Base-by-base conservation (phyloP, 2,797 vertebrate genomes). In the Morus bassanus region DNA sequence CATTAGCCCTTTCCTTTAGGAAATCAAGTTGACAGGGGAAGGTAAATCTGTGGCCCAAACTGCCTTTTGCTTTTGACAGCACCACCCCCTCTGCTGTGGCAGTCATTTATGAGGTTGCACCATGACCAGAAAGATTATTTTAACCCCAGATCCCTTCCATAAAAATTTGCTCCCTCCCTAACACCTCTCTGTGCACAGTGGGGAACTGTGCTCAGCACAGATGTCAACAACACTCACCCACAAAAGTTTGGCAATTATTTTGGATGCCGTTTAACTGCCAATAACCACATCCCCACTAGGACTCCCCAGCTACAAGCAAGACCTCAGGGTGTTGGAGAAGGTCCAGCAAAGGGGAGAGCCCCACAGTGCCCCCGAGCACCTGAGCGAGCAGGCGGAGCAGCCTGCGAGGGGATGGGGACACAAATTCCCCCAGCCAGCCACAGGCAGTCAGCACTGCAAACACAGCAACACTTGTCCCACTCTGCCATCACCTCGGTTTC, bases 381-480 rank as follows among this genome's bases (percentile, higher is more conserved):
- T 14, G 30, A 48, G 30, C 3, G 2, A 85, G 37, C 48, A 70
- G 86, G 23, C 1, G 0, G 65, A 74, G 37, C 80, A 56, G 25
- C 23, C 45, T 28, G 6, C 1, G 11, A 90, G n/a, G 63, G 48
- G n/a, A 51, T 5, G 7, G 31, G 41, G 13, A 65, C 67, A 43
- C 0, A 0, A 69, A 73, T 45, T 39, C 13, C 43, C 56, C 35
- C 57, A 33, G 5, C 19, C 81, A 70, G 60, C 18, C 6, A 2
- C 60, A 24, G 57, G 60, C 41, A 80, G 17, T 2, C 54, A 54
- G n/a, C 45, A 5, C 63, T 61, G 60, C 37, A 41, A 61, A 39
- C 33, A 51, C 37, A 35, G 50, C 41, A 63, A 61, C 23, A 5
- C 13, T 21, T 33, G 8, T 54, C 65, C 77, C 39, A 8, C 59